phyloP scores from a whole-genome alignment of 2,113 vertebrate species.

The Oreochromis niloticus region DNA sequence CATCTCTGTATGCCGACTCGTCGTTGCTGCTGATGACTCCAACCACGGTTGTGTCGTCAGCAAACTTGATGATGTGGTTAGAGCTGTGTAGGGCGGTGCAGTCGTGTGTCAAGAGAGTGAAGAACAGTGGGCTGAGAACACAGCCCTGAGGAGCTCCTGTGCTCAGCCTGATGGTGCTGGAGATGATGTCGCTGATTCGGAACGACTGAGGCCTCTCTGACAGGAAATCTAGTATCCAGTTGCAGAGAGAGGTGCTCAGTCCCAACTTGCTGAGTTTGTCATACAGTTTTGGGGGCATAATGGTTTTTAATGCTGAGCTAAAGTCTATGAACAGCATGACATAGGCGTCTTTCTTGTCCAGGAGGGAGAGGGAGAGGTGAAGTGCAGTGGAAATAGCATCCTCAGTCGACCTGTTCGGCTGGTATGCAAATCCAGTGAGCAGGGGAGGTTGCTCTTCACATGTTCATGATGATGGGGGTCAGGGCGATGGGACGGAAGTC shows the following conservation, averaged over 20 bases:
- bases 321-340: too few relatives aligned
- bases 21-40: neutral
- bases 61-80: neutral
- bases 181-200: neutral
- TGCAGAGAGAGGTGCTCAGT: neutral
- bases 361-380: too few relatives aligned
- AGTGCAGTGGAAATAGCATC: too few relatives aligned
- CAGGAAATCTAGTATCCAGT: neutral
- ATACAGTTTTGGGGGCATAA: too few relatives aligned
- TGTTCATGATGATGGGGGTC: too few relatives aligned
- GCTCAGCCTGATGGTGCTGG: neutral
- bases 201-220: neutral
- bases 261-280: neutral
- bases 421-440: too few relatives aligned
- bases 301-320: too few relatives aligned
- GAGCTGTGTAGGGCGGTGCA: neutral
- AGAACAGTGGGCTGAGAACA: neutral
- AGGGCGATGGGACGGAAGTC: too few relatives aligned
- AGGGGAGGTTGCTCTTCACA: too few relatives aligned
- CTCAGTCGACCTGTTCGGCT: too few relatives aligned
- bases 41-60: neutral
- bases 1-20: neutral
- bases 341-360: too few relatives aligned
- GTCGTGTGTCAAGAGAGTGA: neutral
- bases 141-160: neutral